These are phyloP conservation scores for Gila robusta DNA, from an alignment of 2,797 vertebrate genomes.

Conservation along the genomic window DNA sequence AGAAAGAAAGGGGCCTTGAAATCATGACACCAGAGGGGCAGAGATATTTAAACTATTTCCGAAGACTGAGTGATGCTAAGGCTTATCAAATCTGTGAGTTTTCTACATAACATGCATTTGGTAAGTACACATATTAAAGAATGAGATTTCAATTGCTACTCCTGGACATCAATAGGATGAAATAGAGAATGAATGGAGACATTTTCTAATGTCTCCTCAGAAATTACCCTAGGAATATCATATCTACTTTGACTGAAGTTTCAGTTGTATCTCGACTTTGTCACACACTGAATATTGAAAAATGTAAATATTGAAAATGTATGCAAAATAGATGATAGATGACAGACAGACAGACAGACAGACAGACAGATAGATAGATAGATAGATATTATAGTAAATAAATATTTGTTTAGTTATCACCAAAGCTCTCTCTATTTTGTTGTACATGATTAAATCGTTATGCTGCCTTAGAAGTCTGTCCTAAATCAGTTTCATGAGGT, in stretches of 20 bases:
- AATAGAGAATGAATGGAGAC: background rate
- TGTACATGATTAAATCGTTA: too few relatives aligned
- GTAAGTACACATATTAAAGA: background rate
- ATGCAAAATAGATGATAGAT: too few relatives aligned
- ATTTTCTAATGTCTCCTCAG: background rate
- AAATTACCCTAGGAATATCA: background rate
- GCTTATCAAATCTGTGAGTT: background rate
- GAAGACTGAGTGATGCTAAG: constrained; percentile 2
- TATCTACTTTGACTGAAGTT: background rate
- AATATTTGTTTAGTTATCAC: too few relatives aligned
- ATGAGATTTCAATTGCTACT: background rate
- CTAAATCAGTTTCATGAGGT: too few relatives aligned
- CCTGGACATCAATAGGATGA: background rate
- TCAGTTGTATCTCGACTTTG: background rate
- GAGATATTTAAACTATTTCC: constrained; percentile 53
- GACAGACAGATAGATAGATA: too few relatives aligned
- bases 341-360: too few relatives aligned
- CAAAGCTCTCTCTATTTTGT: too few relatives aligned
- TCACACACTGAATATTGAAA: background rate
- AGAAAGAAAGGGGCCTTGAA: constrained; percentile 34
- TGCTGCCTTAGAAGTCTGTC: too few relatives aligned
- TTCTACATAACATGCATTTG: background rate
- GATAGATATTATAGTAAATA: too few relatives aligned
- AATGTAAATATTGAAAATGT: too few relatives aligned
- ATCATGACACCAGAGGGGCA: constrained; percentile 47